A percentile compares a stretch with the other conserved stretches of the same genome.
These are phyloP conservation scores for Melangyna quadrimaculata DNA, from an alignment of 2,888 invertebrate species.

Conservation along the genomic window DNA sequence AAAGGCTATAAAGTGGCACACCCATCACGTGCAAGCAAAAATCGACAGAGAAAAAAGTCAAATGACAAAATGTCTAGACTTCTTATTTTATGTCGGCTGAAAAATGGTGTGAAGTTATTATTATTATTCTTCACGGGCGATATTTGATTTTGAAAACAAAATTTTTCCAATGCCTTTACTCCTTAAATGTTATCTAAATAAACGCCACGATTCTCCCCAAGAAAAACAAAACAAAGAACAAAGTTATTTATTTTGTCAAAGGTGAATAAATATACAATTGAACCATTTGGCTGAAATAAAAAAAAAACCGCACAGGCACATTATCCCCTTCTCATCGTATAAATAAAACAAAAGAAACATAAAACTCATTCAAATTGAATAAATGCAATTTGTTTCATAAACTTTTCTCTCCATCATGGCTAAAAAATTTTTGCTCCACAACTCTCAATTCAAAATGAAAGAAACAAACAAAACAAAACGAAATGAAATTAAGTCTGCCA, in stretches of 20 bases:
- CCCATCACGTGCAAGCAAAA: too few relatives aligned
- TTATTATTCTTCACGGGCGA: too few relatives aligned
- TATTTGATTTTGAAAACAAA: too few relatives aligned
- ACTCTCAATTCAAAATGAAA: background rate
- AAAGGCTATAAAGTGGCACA: too few relatives aligned
- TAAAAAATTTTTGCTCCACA: background rate
- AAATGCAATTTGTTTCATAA: conserved; percentile 33
- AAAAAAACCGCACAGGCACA: background rate
- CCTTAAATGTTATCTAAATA: too few relatives aligned
- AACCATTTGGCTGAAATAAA: background rate
- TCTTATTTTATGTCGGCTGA: too few relatives aligned
- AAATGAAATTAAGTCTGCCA: conserved; percentile 12
- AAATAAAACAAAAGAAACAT: background rate
- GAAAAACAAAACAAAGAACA: background rate
- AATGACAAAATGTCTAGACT: too few relatives aligned
- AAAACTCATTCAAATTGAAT: conserved; percentile 31
- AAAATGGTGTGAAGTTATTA: too few relatives aligned
- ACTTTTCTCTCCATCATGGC: conserved; percentile 19
- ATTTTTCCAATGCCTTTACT: too few relatives aligned
- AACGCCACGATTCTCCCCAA: too few relatives aligned
- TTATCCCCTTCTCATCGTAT: background rate
- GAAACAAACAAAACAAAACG: conserved; percentile 12
- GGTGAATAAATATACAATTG: background rate
- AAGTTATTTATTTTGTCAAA: background rate
- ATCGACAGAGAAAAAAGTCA: too few relatives aligned